Evolutionary conservation across 2,113 vertebrate species (phyloP), one percentile per base, ranked within the genome.

Genomic region (Sciurus niger): DNA sequence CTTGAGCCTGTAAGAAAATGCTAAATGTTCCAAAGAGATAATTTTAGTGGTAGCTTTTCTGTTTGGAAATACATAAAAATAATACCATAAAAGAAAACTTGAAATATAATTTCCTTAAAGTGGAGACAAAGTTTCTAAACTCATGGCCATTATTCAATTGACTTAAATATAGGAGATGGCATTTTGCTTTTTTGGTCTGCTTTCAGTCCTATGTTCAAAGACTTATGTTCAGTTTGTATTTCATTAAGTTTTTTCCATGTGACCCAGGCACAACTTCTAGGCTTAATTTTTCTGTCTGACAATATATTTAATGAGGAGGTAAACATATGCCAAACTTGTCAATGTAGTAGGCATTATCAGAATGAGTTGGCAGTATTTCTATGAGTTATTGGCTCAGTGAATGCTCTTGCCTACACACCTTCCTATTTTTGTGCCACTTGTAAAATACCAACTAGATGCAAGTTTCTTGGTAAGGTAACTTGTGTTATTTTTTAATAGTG

Each of bases 401-500:
- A 51, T 94, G 63, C n/a, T 51, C 28, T 92, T 77, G 24, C 77
- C 90, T 40, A 79, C 30, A 92, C 85, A 78, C 4, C 17, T 92
- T 82, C 51, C 32, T 74, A n/a, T 79, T 32, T 85, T 96, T 90
- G n/a, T 25, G 6, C 13, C 8, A 4, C 48, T 65, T 60, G 53
- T 55, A 93, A 90, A 83, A 20, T 58, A 55, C 28, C 74, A 55
- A 53, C 53, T 77, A 51, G 17, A 89, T 34, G 9, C 46, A 58
- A 18, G 5, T 58, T 84, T 92, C 73, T 92, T 63, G 28, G 20
- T 67, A 87, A 84, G 40, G 24, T 80, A 76, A 96, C n/a, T 84
- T 1, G 2, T 90, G 22, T 78, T 96, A 80, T 98, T 98, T 98
- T 93, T 65, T 97, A 53, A 48, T 91, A 99, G 99, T 97, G 98